A percentile compares a stretch with the other conserved stretches of the same genome.
phyloP scores from a whole-genome alignment of 2,113 vertebrate genomes.

The Mungos mungo region DNA sequence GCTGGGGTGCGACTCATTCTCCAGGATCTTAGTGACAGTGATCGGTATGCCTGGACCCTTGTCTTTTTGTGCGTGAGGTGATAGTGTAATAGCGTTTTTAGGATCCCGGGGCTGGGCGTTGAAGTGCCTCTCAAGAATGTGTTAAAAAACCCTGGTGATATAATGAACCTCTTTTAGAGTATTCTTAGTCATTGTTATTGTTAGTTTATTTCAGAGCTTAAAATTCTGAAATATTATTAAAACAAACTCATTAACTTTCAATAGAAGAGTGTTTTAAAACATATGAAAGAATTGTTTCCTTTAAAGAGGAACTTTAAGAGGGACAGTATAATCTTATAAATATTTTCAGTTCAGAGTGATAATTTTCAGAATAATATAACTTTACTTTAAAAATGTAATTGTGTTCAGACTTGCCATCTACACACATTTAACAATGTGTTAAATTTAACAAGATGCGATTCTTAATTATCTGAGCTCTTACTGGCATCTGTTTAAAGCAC shows the following conservation, averaged over 20 bases:
- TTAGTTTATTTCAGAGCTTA: slow-evolving; percentile 24
- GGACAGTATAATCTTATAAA: neutral
- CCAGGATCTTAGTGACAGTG: neutral
- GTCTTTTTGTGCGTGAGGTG: neutral
- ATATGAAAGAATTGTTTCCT: neutral
- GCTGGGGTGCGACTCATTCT: rapidly evolving
- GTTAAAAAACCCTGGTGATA: neutral
- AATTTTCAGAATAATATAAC: neutral
- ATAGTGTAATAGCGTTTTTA: neutral
- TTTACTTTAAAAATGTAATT: neutral
- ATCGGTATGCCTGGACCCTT: neutral
- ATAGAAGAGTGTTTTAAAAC: neutral
- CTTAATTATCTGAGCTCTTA: neutral
- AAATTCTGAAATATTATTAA: slow-evolving; percentile 19
- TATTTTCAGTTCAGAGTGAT: neutral
- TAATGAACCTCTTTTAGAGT: neutral
- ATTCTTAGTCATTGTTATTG: neutral
- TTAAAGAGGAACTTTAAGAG: neutral
- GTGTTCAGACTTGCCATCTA: neutral
- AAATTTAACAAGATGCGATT: neutral
- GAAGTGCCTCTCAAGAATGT: neutral
- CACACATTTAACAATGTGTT: neutral
- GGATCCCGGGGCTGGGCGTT: neutral
- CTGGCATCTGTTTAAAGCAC: neutral
- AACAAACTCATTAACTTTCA: neutral